Evolutionary conservation across 2,888 invertebrate species (phyloP), one percentile per base, ranked within the genome.

Genomic region (Dioctria rufipes): DNA sequence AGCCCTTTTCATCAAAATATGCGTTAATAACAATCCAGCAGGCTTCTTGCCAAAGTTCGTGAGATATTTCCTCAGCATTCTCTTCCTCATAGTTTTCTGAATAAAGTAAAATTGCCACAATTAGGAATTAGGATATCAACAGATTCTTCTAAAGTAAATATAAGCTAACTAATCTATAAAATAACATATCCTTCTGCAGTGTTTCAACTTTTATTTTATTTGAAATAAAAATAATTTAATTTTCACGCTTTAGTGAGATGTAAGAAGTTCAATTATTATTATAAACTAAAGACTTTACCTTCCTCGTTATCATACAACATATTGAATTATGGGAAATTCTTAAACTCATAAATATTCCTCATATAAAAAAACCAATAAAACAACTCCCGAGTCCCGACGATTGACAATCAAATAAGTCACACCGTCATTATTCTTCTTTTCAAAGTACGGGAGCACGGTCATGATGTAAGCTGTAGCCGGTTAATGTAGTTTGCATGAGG

Each of bases 21-120:
- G 99, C 98, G 88, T 98, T 98, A 87, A 99, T 99, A 82, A 99
- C 99, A 87, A 99, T 98, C 99, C 99, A 99, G 87, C 99, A 99
- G 65, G 99, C 99, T 91, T 99, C 99, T 90, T 99, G 99, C 99
- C 99, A 99, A 83, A 99, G 91, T 88, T 99, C 99, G 5, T 98
- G 95, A 49, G 98, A 97, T 86, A 99, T 98, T 90, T 99, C 99
- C 89, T 97, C 98, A 9, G 93, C 93, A 88, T 96, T 96, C 86
- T 96, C 95, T 86, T 96, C 96, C 84, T 96, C 96, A 88, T 92
- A 95, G 79, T 88, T 84, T 83, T 90, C 90, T 90, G 80, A 6
- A 60, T 25, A 25, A 25, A 9, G 49, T 25, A 42, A 63, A 61
- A 61, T 25, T 25, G 25, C 25, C 25, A 25, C 25, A 25, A 25